phyloP scores from a whole-genome alignment of 1,140 invertebrate genomes.

The Drosophila repleta region DNA sequence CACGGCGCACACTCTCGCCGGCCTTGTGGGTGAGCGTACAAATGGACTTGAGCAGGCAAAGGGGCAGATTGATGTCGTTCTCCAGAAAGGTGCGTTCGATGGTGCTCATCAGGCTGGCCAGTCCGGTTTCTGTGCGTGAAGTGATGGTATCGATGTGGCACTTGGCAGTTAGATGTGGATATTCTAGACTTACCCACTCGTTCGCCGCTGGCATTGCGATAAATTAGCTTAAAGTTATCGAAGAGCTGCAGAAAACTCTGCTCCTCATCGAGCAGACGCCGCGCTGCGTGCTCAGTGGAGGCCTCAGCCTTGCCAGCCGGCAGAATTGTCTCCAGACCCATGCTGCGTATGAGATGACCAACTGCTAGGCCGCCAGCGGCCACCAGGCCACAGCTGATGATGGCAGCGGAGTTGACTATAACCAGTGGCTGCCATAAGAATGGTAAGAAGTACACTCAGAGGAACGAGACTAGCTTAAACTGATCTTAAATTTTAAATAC shows the following conservation, averaged over 20 bases:
- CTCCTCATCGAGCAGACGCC: constrained; percentile 33
- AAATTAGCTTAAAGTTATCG: constrained; percentile 70
- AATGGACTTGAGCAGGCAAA: constrained; percentile 66
- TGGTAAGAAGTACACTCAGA: neutral
- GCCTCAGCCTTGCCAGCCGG: constrained; percentile 30
- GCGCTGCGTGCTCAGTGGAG: constrained; percentile 6
- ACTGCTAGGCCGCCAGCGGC: constrained; percentile 50
- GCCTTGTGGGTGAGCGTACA: constrained; percentile 55
- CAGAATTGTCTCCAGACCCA: constrained; percentile 54
- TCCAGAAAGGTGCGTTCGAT: constrained; percentile 61
- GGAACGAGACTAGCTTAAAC: neutral
- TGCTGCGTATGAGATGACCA: constrained; percentile 63
- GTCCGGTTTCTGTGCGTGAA: constrained; percentile 44
- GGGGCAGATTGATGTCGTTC: constrained; percentile 61
- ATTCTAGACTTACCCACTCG: constrained; percentile 57
- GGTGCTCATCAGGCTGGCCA: constrained; percentile 52
- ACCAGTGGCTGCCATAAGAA: constrained; percentile 46
- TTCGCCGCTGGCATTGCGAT: constrained; percentile 64
- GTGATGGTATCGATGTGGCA: neutral
- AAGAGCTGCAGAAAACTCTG: constrained; percentile 40
- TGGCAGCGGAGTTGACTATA: constrained; percentile 64
- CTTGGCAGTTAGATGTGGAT: no score
- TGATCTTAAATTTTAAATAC: no score
- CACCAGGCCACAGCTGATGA: constrained; percentile 62
- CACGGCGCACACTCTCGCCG: constrained; percentile 21